Percentiles rank a stretch among this genome's conserved stretches.
phyloP scores from a whole-genome alignment of 2,797 vertebrate genomes.

The Enoplosus armatus region DNA sequence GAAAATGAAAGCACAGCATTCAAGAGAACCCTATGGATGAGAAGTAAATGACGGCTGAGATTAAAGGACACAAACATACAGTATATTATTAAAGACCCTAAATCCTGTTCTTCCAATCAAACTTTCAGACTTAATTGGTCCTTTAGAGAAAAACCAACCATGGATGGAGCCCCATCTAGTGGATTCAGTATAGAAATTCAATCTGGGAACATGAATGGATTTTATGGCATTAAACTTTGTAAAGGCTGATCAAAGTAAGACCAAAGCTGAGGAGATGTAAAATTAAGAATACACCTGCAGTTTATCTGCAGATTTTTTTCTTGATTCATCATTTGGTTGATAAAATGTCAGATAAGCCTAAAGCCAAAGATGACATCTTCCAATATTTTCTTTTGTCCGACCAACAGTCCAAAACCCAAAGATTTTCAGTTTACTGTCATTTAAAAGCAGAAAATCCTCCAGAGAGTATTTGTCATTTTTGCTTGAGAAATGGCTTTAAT shows the following conservation, averaged over 20 bases:
- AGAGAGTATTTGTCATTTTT: background rate
- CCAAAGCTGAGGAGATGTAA: background rate
- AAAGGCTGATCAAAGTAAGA: background rate
- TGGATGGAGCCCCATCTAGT: slow-evolving; percentile 72
- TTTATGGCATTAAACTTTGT: background rate
- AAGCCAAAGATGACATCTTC: background rate
- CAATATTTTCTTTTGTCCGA: background rate
- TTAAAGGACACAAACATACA: slow-evolving; percentile 33
- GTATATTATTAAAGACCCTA: slow-evolving; percentile 26
- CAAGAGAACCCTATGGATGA: background rate
- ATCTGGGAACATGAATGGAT: background rate
- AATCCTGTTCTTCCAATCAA: slow-evolving; percentile 14
- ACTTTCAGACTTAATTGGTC: background rate
- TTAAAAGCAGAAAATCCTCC: background rate
- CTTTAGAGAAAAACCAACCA: slow-evolving; percentile 5
- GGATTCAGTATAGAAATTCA: slow-evolving; percentile 38
- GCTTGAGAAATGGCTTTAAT: background rate
- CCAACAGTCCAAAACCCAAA: too few relatives aligned
- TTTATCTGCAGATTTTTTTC: background rate
- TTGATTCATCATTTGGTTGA: background rate
- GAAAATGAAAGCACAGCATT: slow-evolving; percentile 24
- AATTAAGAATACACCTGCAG: background rate
- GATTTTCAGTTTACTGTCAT: background rate
- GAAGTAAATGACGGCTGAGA: slow-evolving; percentile 28
- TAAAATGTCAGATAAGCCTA: background rate